Base-by-base conservation (phyloP, 1,140 invertebrate genomes). In the Saccostrea cuccullata region DNA sequence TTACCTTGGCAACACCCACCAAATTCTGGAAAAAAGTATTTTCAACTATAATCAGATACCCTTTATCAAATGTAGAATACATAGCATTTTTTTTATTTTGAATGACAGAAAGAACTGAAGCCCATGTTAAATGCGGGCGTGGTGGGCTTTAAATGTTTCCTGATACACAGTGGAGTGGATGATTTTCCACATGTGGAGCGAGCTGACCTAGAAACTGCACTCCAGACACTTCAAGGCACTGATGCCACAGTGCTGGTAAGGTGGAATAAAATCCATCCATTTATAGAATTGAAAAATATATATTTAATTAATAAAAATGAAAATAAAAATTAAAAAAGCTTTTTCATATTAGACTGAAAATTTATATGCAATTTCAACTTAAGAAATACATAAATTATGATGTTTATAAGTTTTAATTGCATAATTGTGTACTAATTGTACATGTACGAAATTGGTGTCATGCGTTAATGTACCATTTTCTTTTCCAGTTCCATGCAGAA, bases 71-170 rank as follows among this genome's bases (percentile, higher is more conserved):
- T 15, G 23, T 82, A 23, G 20, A 55, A 84, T 55, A 23, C 20
- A 55, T 36, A 20, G 23, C 12, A 67, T 9, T 85, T 26, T 85
- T 26, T 58, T 30, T 2, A 15, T 5, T 60, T 83, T 58, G n/a
- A 36, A 55, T 85, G 73, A 0, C 85, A 92, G 96, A 91, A 96
- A 96, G 96, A 97, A 30, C 92, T 97, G 55, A 92, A 93, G 77
- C 94, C 96, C 55, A 94, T 97, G 89, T 94, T 97, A 13, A 94
- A 96, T 1, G 96, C 96, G 70, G 97, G 97, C 23, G 96, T 97
- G 0, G 96, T 97, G 11, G 97, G 97, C 6, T 97, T 97, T 86
- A 97, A 97, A 94, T 97, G 97, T 93, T 97, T 97, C 87, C 94
- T 97, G 6, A 96, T 96, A 90, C 96, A 96, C 5, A 96, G 96